Evolutionary conservation across 1,140 invertebrate species (phyloP).

Genomic region (Macrostomum lignano): DNA sequence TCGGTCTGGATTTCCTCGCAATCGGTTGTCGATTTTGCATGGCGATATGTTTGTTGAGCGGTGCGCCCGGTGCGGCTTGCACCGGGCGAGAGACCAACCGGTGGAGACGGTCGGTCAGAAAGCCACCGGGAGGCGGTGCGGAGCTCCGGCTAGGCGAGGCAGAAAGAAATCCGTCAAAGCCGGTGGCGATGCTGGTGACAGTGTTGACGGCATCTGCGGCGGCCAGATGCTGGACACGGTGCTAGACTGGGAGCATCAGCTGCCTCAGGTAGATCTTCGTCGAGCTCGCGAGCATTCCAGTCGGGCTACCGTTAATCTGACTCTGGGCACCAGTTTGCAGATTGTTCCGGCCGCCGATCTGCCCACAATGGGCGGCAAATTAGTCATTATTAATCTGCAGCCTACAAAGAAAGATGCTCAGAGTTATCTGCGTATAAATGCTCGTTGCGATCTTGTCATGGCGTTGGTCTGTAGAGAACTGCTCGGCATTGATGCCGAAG

Average conservation of each 20-base stretch:
- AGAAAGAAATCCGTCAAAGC: too few relatives aligned
- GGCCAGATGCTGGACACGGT: slow-evolving; percentile 65
- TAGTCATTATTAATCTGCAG: too few relatives aligned
- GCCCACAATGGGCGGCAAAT: slow-evolving; percentile 46
- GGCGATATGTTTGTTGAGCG: slow-evolving; percentile 89
- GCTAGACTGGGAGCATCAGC: slow-evolving; percentile 84
- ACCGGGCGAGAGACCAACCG: slow-evolving; percentile 31
- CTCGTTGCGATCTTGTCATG: too few relatives aligned
- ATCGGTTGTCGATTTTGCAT: slow-evolving; percentile 60
- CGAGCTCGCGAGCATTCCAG: slow-evolving; percentile 56
- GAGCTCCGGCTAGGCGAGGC: too few relatives aligned
- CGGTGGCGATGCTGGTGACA: too few relatives aligned
- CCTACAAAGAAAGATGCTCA: too few relatives aligned
- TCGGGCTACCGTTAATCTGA: slow-evolving; percentile 29
- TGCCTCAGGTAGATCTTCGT: slow-evolving; percentile 61
- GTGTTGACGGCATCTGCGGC: slow-evolving; percentile 31
- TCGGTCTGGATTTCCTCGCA: slow-evolving; percentile 49
- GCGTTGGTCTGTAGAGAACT: too few relatives aligned
- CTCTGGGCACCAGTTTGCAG: slow-evolving; percentile 76
- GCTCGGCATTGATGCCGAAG: too few relatives aligned
- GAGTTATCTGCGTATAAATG: too few relatives aligned
- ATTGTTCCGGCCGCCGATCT: slow-evolving; percentile 83
- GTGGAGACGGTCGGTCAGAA: slow-evolving; percentile 14
- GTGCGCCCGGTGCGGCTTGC: slow-evolving; percentile 49
- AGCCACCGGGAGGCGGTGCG: background rate